Percentiles rank a stretch among this genome's conserved stretches.
phyloP scores from a whole-genome alignment of 2,113 vertebrate genomes.

The Spea multiplicata region DNA sequence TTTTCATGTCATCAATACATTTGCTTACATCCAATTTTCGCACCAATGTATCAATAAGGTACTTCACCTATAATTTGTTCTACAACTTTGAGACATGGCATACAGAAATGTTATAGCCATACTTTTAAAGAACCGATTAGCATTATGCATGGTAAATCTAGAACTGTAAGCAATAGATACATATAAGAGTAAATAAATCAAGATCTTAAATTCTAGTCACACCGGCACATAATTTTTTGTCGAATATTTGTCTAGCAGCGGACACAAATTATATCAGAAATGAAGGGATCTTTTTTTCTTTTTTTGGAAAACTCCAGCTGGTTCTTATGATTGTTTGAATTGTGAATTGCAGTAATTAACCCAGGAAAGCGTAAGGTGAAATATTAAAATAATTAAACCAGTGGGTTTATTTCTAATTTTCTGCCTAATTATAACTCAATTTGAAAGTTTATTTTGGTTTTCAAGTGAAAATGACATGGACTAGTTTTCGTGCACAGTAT shows the following conservation, averaged over 20 bases:
- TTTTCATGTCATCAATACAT: no score
- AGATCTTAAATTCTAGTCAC: conserved; percentile 15
- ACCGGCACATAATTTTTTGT: conserved; percentile 47
- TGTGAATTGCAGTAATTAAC: conserved; percentile 56
- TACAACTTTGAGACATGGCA: no score
- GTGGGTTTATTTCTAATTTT: conserved; percentile 55
- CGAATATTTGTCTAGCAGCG: conserved; percentile 55
- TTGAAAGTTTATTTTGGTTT: conserved; percentile 53
- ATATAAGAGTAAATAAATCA: neutral
- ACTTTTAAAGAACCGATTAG: no score
- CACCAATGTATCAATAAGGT: no score
- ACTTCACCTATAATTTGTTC: no score
- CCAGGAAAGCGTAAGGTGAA: conserved; percentile 54
- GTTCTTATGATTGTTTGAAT: conserved; percentile 58
- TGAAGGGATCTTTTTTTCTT: neutral
- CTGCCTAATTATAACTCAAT: conserved; percentile 53
- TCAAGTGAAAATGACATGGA: neutral
- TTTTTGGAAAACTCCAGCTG: conserved; percentile 50
- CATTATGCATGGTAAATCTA: neutral
- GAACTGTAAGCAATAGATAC: neutral
- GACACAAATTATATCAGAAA: conserved; percentile 45
- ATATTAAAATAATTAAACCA: conserved; percentile 59
- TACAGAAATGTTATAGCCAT: no score
- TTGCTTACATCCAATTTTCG: no score
- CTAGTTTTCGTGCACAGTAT: neutral